Conservation (phyloP, 2,113 vertebrate species). For the Protobothrops flavoviridis region DNA sequence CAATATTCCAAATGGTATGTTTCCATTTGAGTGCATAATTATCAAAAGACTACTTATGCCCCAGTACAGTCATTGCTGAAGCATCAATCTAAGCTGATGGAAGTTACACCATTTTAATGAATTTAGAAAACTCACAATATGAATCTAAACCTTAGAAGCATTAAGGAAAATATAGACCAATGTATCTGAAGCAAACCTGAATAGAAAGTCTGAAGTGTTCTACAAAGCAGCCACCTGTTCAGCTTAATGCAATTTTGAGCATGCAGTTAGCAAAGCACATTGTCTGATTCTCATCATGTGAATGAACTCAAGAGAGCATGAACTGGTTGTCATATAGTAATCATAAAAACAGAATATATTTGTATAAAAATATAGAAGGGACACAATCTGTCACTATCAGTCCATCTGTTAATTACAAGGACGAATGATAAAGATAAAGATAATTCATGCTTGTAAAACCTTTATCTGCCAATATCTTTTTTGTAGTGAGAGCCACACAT, state of each 20-base stretch:
- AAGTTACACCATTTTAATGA: neutral
- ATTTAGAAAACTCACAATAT: neutral
- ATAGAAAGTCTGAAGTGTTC: neutral
- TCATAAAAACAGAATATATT: neutral
- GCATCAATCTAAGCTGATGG: neutral
- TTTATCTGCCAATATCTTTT: neutral
- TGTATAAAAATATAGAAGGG: neutral
- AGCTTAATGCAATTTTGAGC: neutral
- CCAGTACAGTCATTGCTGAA: neutral
- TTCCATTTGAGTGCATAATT: neutral
- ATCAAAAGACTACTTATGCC: neutral
- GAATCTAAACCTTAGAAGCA: neutral
- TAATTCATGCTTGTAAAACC: neutral
- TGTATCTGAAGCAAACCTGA: neutral
- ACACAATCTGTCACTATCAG: neutral
- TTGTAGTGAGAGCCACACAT: neutral
- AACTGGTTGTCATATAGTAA: neutral
- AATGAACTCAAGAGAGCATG: neutral
- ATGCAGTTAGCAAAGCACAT: neutral
- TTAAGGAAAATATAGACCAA: neutral
- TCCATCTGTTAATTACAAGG: neutral
- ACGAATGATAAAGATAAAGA: neutral
- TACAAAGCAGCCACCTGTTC: neutral
- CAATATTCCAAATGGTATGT: neutral
- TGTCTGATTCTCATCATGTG: neutral